Base-by-base conservation (phyloP, 2,113 vertebrate species). In the Balaeniceps rex region DNA sequence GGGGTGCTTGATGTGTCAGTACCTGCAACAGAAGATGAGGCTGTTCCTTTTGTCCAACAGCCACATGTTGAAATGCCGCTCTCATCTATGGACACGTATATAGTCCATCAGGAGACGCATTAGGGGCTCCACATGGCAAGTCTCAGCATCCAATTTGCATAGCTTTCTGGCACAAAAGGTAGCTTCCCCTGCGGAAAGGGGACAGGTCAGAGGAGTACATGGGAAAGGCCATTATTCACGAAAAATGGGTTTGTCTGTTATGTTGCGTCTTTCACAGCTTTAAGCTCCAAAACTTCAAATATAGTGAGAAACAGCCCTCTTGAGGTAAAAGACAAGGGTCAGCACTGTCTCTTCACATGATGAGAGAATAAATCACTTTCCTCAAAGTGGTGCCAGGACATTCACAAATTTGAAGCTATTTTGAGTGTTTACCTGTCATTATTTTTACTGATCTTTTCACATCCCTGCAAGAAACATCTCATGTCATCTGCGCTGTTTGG, bases 161-260 rank as follows among this genome's bases (percentile, higher is more conserved):
- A 79, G 49, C 25, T 94, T 95, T 95, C 91, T 80, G 34, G 28
- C 65, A 89, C 69, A 95, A 89, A 91, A 93, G 66, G 23, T 91
- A 78, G 34, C 70, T 91, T 49, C 93, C 76, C 77, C 76, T 69
- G 9, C 0, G 4, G 88, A 95, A 79, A 94, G 22, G 17, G 26
- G 89, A 93, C 36, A 9, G 81, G 83, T 94, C 86, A 94, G 69
- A 94, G n/a, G 49, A 94, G 68, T 94, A 91, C 81, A 89, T 54
- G 57, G 77, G 74, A 97, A 94, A 95, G 91, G 58, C 57, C 54
- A 75, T 38, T 91, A 75, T 79, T 96, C 88, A 87, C 7, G 3
- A 87, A 91, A 91, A 95, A 82, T 0, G 1, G 12, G 19, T 87
- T 89, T 87, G 47, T 88, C 76, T 94, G 18, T 94, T 96, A 68